Evolutionary conservation across 2,888 invertebrate species (phyloP).

Genomic region (Neelides folsomi): DNA sequence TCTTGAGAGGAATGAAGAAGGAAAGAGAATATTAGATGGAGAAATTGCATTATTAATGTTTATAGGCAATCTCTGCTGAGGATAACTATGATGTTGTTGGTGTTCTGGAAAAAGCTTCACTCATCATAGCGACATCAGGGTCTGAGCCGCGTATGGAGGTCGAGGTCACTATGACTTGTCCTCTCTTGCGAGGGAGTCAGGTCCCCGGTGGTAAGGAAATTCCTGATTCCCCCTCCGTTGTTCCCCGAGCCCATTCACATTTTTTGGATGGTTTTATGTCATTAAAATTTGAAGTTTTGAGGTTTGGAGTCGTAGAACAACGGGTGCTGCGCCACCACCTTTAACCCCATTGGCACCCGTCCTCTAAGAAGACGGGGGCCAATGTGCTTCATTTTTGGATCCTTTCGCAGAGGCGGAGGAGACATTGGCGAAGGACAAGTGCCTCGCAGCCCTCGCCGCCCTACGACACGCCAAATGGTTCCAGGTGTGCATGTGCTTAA

Average conservation of each 20-base stretch:
- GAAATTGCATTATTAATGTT: too few species aligned
- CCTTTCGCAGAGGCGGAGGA: conserved; percentile 41
- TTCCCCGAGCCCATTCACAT: background rate
- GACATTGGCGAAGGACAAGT: conserved; percentile 92
- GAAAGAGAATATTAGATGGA: too few species aligned
- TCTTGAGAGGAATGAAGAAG: too few species aligned
- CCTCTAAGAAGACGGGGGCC: too few species aligned
- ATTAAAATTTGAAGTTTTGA: background rate
- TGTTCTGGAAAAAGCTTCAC: conserved; percentile 69
- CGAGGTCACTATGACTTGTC: conserved; percentile 80
- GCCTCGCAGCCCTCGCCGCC: conserved; percentile 99
- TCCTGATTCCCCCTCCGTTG: background rate
- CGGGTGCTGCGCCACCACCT: too few species aligned
- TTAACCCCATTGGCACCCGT: too few species aligned
- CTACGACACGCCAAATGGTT: conserved; percentile 99
- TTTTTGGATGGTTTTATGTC: background rate
- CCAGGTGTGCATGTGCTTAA: conserved; percentile 62
- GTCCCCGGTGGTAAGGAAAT: conserved; percentile 32
- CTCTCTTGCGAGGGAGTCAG: conserved; percentile 70
- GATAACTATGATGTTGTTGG: conserved; percentile 71
- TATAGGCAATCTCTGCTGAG: conserved; percentile 58
- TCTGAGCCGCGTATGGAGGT: conserved; percentile 53
- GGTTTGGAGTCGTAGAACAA: too few species aligned
- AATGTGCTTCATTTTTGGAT: too few species aligned
- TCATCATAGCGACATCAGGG: conserved; percentile 61